Conservation (phyloP, 2,888 invertebrate genomes). For the Mylabris sibirica region DNA sequence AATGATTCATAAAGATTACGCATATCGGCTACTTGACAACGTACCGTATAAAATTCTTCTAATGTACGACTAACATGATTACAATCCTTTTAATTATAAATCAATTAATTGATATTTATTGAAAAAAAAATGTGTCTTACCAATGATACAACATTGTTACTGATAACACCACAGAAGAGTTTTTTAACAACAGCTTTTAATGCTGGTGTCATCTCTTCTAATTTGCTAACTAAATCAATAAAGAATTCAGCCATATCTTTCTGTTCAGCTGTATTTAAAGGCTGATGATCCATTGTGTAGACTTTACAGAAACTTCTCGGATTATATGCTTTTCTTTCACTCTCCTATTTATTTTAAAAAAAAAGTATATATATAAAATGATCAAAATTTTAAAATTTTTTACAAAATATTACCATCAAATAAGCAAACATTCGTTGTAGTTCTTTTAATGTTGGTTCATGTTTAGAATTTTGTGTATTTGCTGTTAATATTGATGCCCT, state of each 20-base stretch:
- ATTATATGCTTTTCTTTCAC: constrained; percentile 94
- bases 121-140: constrained; percentile 61
- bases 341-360: constrained; percentile 72
- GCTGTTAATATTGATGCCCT: constrained; percentile 83
- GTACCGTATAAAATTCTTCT: constrained; percentile 95
- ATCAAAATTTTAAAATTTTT: neutral
- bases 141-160: constrained; percentile 94
- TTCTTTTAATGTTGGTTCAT: constrained; percentile 83
- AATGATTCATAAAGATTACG: constrained; percentile 92
- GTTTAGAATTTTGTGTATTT: constrained; percentile 75
- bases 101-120: constrained; percentile 13
- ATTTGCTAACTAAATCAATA: constrained; percentile 92
- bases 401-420: constrained; percentile 69
- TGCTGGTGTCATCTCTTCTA: constrained; percentile 95
- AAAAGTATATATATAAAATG: constrained; percentile 20
- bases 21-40: constrained; percentile 97
- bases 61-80: constrained; percentile 92
- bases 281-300: constrained; percentile 97
- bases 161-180: constrained; percentile 91
- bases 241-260: constrained; percentile 99
- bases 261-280: constrained; percentile 94
- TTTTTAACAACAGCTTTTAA: constrained; percentile 88
- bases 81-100: constrained; percentile 73
- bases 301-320: constrained; percentile 95
- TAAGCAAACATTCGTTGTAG: constrained; percentile 96